These are phyloP conservation scores for Saxidomus purpurata DNA, from an alignment of 1,140 invertebrate species.

Conservation along the genomic window DNA sequence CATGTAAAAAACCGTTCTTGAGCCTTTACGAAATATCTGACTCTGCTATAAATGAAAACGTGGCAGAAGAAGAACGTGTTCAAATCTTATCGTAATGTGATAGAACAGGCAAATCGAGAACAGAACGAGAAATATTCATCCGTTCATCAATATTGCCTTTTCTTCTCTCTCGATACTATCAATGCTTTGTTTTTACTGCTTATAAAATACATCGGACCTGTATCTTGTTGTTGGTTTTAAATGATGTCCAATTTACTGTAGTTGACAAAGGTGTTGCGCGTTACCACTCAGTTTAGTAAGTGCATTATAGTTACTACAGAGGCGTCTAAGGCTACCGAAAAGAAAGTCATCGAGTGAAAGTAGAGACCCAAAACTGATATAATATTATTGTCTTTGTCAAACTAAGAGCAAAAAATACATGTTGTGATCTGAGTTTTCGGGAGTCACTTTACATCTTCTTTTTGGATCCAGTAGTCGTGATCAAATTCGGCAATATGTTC, in stretches of 20 bases:
- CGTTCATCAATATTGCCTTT: background rate
- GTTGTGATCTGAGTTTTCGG: constrained; percentile 20
- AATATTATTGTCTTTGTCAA: background rate
- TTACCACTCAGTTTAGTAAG: background rate
- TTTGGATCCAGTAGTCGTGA: background rate
- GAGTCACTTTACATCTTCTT: background rate
- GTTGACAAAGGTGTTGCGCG: background rate
- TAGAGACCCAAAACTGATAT: constrained; percentile 15
- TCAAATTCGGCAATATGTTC: background rate
- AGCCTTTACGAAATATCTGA: too few species aligned
- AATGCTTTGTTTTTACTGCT: background rate
- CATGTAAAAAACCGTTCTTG: too few species aligned
- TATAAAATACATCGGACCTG: background rate
- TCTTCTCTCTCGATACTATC: background rate
- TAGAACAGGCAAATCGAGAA: background rate
- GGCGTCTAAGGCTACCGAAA: background rate
- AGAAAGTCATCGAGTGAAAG: background rate
- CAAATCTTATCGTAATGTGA: too few species aligned
- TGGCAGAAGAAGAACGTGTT: too few species aligned
- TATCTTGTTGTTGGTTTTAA: background rate
- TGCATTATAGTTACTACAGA: background rate
- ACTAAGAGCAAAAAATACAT: constrained; percentile 20
- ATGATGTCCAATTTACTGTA: background rate
- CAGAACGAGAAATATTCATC: background rate
- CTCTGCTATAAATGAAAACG: too few species aligned